Evolutionary conservation across 2,797 vertebrate genomes (phyloP).

Genomic region (Poecilia gillii): DNA sequence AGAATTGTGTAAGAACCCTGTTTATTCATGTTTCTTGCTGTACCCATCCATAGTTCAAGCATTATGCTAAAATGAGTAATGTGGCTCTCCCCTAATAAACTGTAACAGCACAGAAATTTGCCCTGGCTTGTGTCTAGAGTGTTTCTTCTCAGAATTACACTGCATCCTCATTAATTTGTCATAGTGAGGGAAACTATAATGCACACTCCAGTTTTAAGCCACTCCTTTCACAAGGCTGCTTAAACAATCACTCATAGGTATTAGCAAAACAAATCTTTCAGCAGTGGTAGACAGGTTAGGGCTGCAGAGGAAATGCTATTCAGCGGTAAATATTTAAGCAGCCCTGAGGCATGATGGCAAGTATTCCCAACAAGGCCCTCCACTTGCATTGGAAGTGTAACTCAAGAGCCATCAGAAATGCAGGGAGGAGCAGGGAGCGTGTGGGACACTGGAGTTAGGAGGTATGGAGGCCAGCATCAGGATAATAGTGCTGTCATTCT

Average conservation of each 20-base stretch:
- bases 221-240: constrained; percentile 66
- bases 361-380: constrained; percentile 62
- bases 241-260: constrained; percentile 74
- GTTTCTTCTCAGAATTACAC: constrained; percentile 47
- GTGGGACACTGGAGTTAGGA: not conserved
- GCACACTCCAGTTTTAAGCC: constrained; percentile 48
- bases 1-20: not conserved
- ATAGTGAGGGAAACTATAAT: constrained; percentile 57
- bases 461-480: not conserved
- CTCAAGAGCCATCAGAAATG: constrained; percentile 38
- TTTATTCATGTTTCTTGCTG: constrained; percentile 15
- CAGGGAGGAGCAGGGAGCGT: constrained; percentile 2
- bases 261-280: constrained; percentile 78
- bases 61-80: constrained; percentile 38
- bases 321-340: constrained; percentile 82
- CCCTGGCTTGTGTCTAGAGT: constrained; percentile 33
- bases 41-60: constrained; percentile 21
- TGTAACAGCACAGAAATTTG: constrained; percentile 44
- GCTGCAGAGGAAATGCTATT: constrained; percentile 70
- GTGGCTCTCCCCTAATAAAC: constrained; percentile 54
- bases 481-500: constrained; percentile 9
- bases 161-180: constrained; percentile 70
- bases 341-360: constrained; percentile 65
- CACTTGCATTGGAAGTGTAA: constrained; percentile 56
- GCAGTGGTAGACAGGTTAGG: constrained; percentile 53